These are phyloP conservation scores for Eublepharis macularius DNA, from an alignment of 2,113 vertebrate genomes.

Conservation along the genomic window DNA sequence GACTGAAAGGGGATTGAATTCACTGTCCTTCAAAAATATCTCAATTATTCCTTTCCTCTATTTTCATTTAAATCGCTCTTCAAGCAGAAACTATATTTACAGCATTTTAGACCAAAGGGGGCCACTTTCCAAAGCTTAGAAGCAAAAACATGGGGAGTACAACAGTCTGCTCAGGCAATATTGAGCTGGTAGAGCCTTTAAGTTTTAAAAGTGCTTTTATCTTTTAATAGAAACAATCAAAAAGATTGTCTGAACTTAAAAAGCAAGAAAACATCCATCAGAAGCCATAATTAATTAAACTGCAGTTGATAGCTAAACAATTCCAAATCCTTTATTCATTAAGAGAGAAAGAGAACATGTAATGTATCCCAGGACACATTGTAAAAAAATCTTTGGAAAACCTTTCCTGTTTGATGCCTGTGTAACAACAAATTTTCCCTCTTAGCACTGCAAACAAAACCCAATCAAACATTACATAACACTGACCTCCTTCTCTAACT, in stretches of 20 bases:
- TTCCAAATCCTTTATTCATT: not conserved
- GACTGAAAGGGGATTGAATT: slow-evolving; percentile 41
- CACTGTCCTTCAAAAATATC: slow-evolving; percentile 1
- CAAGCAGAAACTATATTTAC: slow-evolving; percentile 18
- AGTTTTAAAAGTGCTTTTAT: slow-evolving; percentile 7
- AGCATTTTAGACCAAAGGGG: slow-evolving; percentile 26
- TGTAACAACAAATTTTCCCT: slow-evolving; percentile 16
- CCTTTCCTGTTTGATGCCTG: not conserved
- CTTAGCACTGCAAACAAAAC: not conserved
- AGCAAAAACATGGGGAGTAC: not conserved
- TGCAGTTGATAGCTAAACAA: not conserved
- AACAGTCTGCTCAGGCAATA: slow-evolving; percentile 19
- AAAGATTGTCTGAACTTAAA: slow-evolving; percentile 13
- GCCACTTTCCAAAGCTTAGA: slow-evolving; percentile 33
- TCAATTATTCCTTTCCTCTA: slow-evolving; percentile 28
- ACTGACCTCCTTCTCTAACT: not conserved
- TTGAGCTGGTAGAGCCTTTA: slow-evolving; percentile 39
- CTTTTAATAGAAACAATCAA: slow-evolving; percentile 27
- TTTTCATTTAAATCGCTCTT: slow-evolving; percentile 49
- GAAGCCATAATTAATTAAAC: slow-evolving; percentile 23
- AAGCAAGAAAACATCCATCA: not conserved
- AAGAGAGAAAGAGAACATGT: not conserved
- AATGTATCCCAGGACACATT: slow-evolving; percentile 26
- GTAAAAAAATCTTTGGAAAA: not conserved
- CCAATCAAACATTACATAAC: slow-evolving; percentile 4